Percentiles rank a stretch among this genome's conserved stretches.
These are phyloP conservation scores for Tursiops truncatus DNA, from an alignment of 2,113 vertebrate genomes.

Conservation along the genomic window DNA sequence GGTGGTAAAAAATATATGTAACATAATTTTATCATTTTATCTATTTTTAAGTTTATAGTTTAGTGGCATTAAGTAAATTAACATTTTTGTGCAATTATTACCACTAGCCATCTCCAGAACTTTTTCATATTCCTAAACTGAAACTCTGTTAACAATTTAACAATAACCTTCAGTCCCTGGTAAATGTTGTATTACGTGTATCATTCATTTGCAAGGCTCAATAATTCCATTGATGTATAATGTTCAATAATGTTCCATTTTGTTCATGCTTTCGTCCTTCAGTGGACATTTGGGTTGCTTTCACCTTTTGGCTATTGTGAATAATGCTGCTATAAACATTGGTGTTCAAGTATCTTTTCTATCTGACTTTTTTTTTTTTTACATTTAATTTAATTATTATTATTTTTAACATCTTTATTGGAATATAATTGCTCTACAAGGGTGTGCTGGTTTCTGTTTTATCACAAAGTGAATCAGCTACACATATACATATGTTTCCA, in stretches of 20 bases:
- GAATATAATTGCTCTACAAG: too few relatives aligned
- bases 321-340: background rate
- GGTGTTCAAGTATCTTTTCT: background rate
- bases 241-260: background rate
- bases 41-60: background rate
- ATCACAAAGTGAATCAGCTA: too few relatives aligned
- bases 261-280: background rate
- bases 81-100: background rate
- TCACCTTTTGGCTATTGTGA: background rate
- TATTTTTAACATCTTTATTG: too few relatives aligned
- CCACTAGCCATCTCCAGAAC: background rate
- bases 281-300: background rate
- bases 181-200: background rate
- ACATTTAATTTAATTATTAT: background rate
- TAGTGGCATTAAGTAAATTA: background rate
- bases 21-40: background rate
- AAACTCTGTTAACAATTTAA: background rate
- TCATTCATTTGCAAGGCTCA: background rate
- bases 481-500: too few relatives aligned
- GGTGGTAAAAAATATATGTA: background rate
- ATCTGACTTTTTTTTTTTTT: background rate
- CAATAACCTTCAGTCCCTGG: background rate
- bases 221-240: background rate
- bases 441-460: too few relatives aligned
- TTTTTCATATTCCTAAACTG: background rate